A percentile compares a stretch with the other conserved stretches of the same genome.
phyloP scores from a whole-genome alignment of 2,113 vertebrate species.

The Myrmecophaga tridactyla region DNA sequence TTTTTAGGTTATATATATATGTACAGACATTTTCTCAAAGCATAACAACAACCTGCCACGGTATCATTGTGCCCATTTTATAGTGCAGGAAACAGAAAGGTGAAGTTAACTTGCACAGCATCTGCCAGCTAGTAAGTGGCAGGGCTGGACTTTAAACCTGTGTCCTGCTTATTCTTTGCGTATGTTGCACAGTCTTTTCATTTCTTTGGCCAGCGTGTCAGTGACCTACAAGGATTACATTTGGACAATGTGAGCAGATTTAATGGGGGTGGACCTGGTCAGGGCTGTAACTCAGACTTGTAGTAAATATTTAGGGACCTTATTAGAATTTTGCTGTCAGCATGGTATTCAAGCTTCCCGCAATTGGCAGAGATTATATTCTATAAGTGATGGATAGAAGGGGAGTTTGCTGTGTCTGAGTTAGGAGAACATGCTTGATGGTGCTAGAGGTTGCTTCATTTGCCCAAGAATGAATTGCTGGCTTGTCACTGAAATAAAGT shows the following conservation, averaged over 20 bases:
- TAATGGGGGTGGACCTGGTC: constrained; percentile 13
- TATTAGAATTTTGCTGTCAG: constrained; percentile 41
- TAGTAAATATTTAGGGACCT: constrained; percentile 70
- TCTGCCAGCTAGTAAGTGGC: constrained; percentile 3
- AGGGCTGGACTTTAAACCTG: constrained; percentile 46
- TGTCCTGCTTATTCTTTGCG: constrained; percentile 26
- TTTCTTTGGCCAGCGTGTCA: constrained; percentile 57
- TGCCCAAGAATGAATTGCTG: background rate
- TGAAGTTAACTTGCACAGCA: background rate
- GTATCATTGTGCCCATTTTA: background rate
- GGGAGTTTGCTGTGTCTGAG: background rate
- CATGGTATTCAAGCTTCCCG: constrained; percentile 10
- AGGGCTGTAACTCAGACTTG: constrained; percentile 30
- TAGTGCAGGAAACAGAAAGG: background rate
- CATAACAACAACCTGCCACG: background rate
- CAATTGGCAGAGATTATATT: background rate
- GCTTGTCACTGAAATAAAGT: background rate
- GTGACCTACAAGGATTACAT: constrained; percentile 61
- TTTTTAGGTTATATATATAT: background rate
- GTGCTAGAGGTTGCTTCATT: background rate
- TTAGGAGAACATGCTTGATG: background rate
- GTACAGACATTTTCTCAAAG: background rate
- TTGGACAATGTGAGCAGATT: background rate
- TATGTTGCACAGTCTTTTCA: constrained; percentile 33
- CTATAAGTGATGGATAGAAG: background rate